Evolutionary conservation across 2,888 invertebrate species (phyloP).

Genomic region (Lacanobia oleracea): DNA sequence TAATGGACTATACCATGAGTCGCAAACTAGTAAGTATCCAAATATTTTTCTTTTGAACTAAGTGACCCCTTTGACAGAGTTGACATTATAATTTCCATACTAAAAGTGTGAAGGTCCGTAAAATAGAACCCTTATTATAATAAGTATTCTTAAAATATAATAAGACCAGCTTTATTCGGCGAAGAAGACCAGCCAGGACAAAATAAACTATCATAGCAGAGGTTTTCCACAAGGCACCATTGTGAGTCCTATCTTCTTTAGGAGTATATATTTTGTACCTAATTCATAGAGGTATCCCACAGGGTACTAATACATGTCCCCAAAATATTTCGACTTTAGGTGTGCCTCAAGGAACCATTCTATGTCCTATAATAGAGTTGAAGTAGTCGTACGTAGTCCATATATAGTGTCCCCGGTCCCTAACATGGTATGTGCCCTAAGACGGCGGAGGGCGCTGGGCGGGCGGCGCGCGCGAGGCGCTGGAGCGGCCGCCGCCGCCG

Average conservation of each 20-base stretch:
- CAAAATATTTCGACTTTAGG: background rate
- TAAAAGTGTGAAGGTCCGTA: background rate
- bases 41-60: background rate
- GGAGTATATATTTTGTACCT: background rate
- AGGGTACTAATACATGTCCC: background rate
- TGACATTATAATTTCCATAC: slow-evolving; percentile 4
- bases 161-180: background rate
- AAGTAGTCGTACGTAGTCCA: background rate
- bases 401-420: too few relatives aligned
- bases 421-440: slow-evolving; percentile 63
- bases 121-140: background rate
- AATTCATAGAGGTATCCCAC: background rate
- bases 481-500: slow-evolving; percentile 94
- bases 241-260: slow-evolving; percentile 21
- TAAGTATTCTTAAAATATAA: background rate
- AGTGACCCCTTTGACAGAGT: slow-evolving; percentile 28
- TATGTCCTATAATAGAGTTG: background rate
- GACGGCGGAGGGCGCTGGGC: slow-evolving; percentile 86
- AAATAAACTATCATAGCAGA: background rate
- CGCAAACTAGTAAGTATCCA: slow-evolving; percentile 90
- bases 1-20: slow-evolving; percentile 93
- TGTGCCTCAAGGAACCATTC: background rate
- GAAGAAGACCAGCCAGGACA: background rate
- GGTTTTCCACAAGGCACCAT: slow-evolving; percentile 51
- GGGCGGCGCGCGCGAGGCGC: slow-evolving; percentile 88